Base-by-base conservation (phyloP, 2,113 vertebrate genomes). In the Scalopus aquaticus region DNA sequence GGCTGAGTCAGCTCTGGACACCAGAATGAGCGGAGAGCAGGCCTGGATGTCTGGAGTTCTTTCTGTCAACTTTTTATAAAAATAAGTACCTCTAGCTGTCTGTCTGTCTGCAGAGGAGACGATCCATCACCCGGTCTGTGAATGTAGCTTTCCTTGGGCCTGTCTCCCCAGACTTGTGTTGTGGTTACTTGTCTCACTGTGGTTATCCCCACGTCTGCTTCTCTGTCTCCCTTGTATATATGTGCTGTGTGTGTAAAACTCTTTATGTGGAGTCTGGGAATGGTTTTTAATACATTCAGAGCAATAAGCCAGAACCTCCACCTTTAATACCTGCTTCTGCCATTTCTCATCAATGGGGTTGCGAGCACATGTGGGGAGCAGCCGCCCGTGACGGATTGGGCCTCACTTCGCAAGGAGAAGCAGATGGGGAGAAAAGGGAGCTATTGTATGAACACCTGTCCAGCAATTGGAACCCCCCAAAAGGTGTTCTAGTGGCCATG, bases 181-280 rank as follows among this genome's bases (percentile, higher is more conserved):
- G 97, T 96, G 98, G 97, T 97, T 97, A 96, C 85, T 86, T 88
- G 97, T 97, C 97, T 97, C 97, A 65, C 96, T 97, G 96, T 97
- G 97, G 97, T 97, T 96, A 97, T 95, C 96, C 93, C 85, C 80
- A 56, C 0, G 96, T 97, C 98, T 98, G 96, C 91, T 91, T 96
- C 94, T 78, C 96, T 94, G 97, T 97, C 97, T 98, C 98, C 81
- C 90, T 96, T 94, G 81, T 95, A 96, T 97, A 82, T 93, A 93
- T 95, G 91, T 91, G 95, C 89, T 95, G 95, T 58, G 94, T 96
- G 95, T 97, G 96, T 97, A 96, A 97, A 97, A 97, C 77, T 96
- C 96, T 97, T 97, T 96, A 97, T 96, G 93, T 96, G 95, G 85
- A 96, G 92, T 96, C 95, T 97, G 97, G 97, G 95, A 97, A 95